These are phyloP conservation scores for Aldrovandia affinis DNA, from an alignment of 2,797 vertebrate genomes.

Conservation along the genomic window DNA sequence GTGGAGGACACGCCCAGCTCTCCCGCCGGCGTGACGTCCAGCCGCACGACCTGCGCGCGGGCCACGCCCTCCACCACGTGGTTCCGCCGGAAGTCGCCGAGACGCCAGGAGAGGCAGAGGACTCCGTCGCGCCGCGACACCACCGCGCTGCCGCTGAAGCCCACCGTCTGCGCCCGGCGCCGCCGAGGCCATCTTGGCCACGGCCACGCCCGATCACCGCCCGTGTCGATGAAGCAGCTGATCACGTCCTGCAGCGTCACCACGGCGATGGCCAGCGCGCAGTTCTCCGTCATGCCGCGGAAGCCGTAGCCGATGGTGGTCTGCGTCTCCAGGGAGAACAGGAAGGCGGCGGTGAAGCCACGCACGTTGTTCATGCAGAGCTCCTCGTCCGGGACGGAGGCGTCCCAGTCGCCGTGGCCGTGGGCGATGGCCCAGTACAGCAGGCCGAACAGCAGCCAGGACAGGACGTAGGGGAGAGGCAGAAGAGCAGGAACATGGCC, in stretches of 20 bases:
- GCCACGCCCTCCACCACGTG: conserved; percentile 92
- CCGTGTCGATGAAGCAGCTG: conserved; percentile 91
- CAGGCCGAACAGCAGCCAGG: conserved; percentile 91
- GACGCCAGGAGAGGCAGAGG: conserved; percentile 82
- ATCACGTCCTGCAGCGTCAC: conserved; percentile 90
- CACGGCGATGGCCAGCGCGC: conserved; percentile 81
- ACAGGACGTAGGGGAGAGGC: conserved; percentile 90
- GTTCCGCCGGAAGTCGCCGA: conserved; percentile 88
- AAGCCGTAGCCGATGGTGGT: conserved; percentile 95
- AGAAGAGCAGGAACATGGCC: conserved; percentile 91
- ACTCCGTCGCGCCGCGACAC: conserved; percentile 82
- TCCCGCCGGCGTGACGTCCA: conserved; percentile 71
- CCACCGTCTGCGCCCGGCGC: conserved; percentile 90
- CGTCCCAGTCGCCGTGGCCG: conserved; percentile 77
- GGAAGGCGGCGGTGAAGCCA: conserved; percentile 89
- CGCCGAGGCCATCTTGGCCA: conserved; percentile 96
- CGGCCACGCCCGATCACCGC: conserved; percentile 90
- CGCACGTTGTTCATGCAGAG: conserved; percentile 88
- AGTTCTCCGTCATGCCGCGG: conserved; percentile 92
- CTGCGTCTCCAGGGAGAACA: conserved; percentile 95
- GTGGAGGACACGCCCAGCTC: conserved; percentile 79
- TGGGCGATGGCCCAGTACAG: conserved; percentile 89
- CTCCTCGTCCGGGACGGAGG: conserved; percentile 40
- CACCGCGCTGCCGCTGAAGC: conserved; percentile 88
- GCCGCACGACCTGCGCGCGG: conserved; percentile 82